phyloP scores from a whole-genome alignment of 1,140 invertebrate species.

The Neodiprion pinetum region DNA sequence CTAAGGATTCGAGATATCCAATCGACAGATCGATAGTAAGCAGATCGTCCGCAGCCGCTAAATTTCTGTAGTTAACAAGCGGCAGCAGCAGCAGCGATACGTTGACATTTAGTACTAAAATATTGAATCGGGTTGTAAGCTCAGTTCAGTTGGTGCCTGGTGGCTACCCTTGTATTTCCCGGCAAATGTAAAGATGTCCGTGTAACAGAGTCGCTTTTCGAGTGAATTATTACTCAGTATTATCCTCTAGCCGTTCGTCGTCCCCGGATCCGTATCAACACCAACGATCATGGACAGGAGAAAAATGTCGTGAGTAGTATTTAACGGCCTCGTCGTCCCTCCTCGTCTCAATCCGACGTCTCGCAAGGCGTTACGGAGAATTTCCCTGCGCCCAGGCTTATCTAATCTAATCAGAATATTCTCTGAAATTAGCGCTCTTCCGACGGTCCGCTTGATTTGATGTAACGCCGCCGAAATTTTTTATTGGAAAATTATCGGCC shows the following conservation, averaged over 20 bases:
- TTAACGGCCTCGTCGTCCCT: constrained; percentile 4
- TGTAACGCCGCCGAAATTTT: constrained; percentile 1
- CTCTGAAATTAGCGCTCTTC: neutral
- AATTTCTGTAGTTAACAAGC: no score
- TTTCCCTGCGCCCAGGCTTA: neutral
- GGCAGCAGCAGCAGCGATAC: neutral
- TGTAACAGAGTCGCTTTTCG: constrained; percentile 23
- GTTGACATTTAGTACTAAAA: constrained; percentile 42
- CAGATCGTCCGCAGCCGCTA: no score
- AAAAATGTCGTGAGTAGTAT: constrained; percentile 64
- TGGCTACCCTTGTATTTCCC: constrained; percentile 29
- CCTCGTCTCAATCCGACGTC: constrained; percentile 8
- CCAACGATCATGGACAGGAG: constrained; percentile 59
- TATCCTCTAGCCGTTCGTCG: constrained; percentile 1
- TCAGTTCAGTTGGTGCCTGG: constrained; percentile 22
- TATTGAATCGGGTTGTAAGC: constrained; percentile 46
- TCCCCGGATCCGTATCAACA: neutral
- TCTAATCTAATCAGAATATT: neutral
- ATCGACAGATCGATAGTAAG: no score
- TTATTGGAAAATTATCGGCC: constrained; percentile 6
- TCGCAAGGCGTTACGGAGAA: neutral
- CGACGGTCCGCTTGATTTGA: neutral
- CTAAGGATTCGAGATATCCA: no score
- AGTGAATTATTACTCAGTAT: neutral
- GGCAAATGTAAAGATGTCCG: constrained; percentile 32